Base-by-base conservation (phyloP, 30 jellyfish, hydroid and myxozoan genomes). In the Turritopsis rubra region DNA sequence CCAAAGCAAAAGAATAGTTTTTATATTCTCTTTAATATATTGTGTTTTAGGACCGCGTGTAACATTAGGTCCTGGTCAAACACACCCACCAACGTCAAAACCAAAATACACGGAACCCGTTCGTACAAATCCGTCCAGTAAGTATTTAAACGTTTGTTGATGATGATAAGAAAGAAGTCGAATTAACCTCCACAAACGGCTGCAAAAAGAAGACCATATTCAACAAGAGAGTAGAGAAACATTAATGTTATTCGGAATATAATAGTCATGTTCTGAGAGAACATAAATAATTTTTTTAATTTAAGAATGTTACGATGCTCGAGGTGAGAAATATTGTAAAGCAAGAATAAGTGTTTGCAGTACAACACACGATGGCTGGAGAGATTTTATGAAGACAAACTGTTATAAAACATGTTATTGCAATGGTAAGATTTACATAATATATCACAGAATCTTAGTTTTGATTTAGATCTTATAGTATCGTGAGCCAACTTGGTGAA, bases 311-410 rank as follows among this genome's bases (percentile, higher is more conserved):
- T 68, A 68, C 30, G 77, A 68, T 19, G 31, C 28, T 7, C 77
- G 5, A n/a, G 77, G 5, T 9, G 77, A 68, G 30, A 22, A 23
- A n/a, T 68, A 68, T 19, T 68, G 77, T 19, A 68, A 68, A 68
- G 77, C 77, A 27, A 68, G 77, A 68, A 27, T 68, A n/a, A 68
- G 77, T 68, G 77, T 68, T 68, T 68, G 77, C 19, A 22, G 77
- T 0, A 68, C 77, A 9, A n/a, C 77, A 1, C 77, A 68, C 19
- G 77, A 68, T 68, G 77, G 77, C 19, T 68, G 77, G 77, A 68
- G 77, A 68, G 77, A 68, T 9, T 68, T 68, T 19, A 68, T 68
- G 77, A 68, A 68, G 21, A 68, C 16, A 68, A n/a, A 68, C 30
- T 68, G 77, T 68, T 68, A 68, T 27, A 68, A 68, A 68, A 68